Conservation (phyloP, 1,140 invertebrate species). For the Asbolus verrucosus region DNA sequence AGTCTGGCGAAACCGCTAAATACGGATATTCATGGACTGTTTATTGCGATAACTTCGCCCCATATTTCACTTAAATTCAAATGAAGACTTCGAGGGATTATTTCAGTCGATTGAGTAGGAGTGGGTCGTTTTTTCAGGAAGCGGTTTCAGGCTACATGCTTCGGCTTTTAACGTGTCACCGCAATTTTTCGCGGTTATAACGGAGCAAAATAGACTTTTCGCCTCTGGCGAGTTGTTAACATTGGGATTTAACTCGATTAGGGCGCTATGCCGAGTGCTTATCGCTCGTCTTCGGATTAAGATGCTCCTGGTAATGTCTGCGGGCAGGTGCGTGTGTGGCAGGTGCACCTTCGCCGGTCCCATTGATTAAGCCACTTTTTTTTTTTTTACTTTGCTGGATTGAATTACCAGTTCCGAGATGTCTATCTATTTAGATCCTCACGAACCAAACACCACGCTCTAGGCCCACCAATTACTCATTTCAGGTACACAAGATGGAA, state of each 20-base stretch:
- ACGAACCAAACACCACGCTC: slow-evolving; percentile 1
- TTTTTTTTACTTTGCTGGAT: slow-evolving; percentile 18
- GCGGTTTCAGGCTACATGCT: slow-evolving; percentile 29
- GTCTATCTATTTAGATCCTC: slow-evolving; percentile 30
- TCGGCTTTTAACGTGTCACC: slow-evolving; percentile 38
- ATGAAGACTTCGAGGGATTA: slow-evolving; percentile 36
- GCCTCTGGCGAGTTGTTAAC: slow-evolving; percentile 33
- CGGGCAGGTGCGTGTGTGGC: slow-evolving; percentile 34
- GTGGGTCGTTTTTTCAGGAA: slow-evolving; percentile 25
- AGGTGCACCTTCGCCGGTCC: slow-evolving; percentile 13
- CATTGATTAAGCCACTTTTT: slow-evolving; percentile 37
- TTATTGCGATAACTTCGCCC: slow-evolving; percentile 15
- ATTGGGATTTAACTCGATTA: slow-evolving; percentile 36
- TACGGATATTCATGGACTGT: neutral
- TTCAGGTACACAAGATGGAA: slow-evolving; percentile 9
- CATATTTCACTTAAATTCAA: slow-evolving; percentile 31
- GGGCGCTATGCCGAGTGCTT: slow-evolving; percentile 20
- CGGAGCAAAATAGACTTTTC: slow-evolving; percentile 35
- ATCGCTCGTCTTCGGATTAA: slow-evolving; percentile 33
- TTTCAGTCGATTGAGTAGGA: slow-evolving; percentile 34
- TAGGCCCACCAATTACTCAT: slow-evolving; percentile 15
- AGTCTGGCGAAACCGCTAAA: neutral
- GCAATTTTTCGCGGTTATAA: slow-evolving; percentile 37
- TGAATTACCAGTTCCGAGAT: slow-evolving; percentile 26
- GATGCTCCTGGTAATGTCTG: slow-evolving; percentile 14